Percentiles rank a stretch among this genome's conserved stretches.
Conservation (phyloP, 2,888 invertebrate genomes). For the Fissipunctia ypsillon region DNA sequence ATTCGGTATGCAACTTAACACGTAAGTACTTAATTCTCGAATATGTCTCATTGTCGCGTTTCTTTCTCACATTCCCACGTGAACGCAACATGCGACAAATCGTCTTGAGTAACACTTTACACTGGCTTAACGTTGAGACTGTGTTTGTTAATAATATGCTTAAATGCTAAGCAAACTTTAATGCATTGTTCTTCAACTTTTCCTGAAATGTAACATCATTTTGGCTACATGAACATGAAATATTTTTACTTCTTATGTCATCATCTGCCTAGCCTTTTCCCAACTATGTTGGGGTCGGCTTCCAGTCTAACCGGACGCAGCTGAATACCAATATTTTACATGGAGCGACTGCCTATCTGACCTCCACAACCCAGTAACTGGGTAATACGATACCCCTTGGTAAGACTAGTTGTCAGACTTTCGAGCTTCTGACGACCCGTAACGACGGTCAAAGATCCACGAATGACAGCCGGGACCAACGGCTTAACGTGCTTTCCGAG, state of each 20-base stretch:
- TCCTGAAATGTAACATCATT: not conserved
- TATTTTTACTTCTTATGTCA: not conserved
- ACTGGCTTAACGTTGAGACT: slow-evolving; percentile 44
- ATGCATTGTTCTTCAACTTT: slow-evolving; percentile 23
- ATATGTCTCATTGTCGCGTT: slow-evolving; percentile 70
- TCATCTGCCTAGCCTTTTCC: no score
- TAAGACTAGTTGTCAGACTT: no score
- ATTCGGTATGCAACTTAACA: slow-evolving; percentile 45
- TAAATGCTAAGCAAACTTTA: slow-evolving; percentile 24
- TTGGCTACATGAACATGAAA: not conserved
- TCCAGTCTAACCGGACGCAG: no score
- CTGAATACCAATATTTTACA: no score
- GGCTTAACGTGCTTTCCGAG: no score
- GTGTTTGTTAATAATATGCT: slow-evolving; percentile 54
- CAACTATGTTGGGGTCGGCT: no score
- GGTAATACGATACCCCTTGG: no score
- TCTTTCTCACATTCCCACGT: slow-evolving; percentile 71
- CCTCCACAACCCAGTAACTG: no score
- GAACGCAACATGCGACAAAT: slow-evolving; percentile 65
- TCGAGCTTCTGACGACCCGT: no score
- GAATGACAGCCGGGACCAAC: no score
- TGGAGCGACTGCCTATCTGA: no score
- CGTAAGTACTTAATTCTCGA: slow-evolving; percentile 35
- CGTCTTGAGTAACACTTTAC: slow-evolving; percentile 64
- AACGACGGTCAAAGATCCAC: no score